Percentiles rank a stretch among this genome's conserved stretches.
These are phyloP conservation scores for Quadriops clusia DNA, from an alignment of 2,888 invertebrate genomes.

Conservation along the genomic window DNA sequence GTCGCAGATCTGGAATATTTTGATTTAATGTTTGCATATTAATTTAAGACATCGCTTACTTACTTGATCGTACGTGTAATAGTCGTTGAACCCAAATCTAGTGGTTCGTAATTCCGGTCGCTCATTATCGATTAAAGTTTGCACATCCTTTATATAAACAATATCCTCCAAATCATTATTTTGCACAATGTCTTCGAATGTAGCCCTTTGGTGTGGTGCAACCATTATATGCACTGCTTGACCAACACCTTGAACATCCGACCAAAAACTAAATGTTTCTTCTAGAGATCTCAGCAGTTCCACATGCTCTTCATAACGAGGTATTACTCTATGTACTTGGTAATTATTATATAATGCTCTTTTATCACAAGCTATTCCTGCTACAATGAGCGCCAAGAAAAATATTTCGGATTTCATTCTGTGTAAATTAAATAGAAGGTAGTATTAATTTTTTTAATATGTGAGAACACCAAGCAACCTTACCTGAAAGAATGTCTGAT, in stretches of 20 bases:
- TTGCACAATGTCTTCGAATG: constrained; percentile 37
- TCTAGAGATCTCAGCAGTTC: constrained; percentile 34
- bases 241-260: constrained; percentile 28
- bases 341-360: constrained; percentile 21
- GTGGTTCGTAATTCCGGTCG: not conserved
- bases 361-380: too few relatives aligned
- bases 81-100: constrained; percentile 44
- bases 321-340: constrained; percentile 25
- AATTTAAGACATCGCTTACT: constrained; percentile 11
- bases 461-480: too few relatives aligned
- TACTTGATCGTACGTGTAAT: constrained; percentile 41
- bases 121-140: constrained; percentile 37
- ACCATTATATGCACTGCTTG: constrained; percentile 47
- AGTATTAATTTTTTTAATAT: too few relatives aligned
- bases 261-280: constrained; percentile 35
- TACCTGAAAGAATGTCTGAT: too few relatives aligned
- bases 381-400: too few relatives aligned
- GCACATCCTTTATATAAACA: constrained; percentile 46
- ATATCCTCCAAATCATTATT: constrained; percentile 32
- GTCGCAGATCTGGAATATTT: constrained; percentile 35
- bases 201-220: constrained; percentile 38
- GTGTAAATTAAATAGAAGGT: too few relatives aligned
- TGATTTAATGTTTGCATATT: not conserved
- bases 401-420: too few relatives aligned
- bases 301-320: constrained; percentile 25